phyloP scores from a whole-genome alignment of 2,888 invertebrate genomes.

The Reticulitermes lucifugus region DNA sequence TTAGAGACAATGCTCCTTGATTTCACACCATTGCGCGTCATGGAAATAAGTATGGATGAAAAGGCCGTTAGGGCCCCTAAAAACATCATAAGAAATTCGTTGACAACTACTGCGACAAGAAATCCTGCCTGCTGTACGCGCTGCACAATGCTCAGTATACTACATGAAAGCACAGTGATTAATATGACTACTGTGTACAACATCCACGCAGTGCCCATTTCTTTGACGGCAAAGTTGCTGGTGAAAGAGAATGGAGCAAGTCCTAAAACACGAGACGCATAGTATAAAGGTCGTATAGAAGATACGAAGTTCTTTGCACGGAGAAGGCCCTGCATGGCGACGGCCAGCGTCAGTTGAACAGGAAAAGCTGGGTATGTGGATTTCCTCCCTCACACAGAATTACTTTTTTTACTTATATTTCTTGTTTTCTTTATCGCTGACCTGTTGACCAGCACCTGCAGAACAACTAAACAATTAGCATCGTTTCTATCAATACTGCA shows the following conservation, averaged over 20 bases:
- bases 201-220: neutral
- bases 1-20: neutral
- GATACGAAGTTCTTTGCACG: neutral
- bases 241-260: neutral
- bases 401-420: too few species aligned
- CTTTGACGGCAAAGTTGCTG: neutral
- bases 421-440: too few species aligned
- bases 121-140: neutral
- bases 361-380: too few species aligned
- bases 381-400: too few species aligned
- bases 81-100: constrained; percentile 12
- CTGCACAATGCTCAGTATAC: neutral
- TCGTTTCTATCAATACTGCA: too few species aligned
- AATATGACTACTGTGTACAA: neutral
- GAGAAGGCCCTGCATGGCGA: neutral
- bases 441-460: too few species aligned
- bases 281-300: constrained; percentile 6
- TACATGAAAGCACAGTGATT: neutral
- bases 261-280: neutral
- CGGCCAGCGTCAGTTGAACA: too few species aligned
- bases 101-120: neutral
- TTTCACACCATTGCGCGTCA: neutral
- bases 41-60: neutral
- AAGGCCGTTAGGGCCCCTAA: neutral
- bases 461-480: too few species aligned